Evolutionary conservation across 2,888 invertebrate species (phyloP).

Genomic region (Tenthredo scrophulariae): DNA sequence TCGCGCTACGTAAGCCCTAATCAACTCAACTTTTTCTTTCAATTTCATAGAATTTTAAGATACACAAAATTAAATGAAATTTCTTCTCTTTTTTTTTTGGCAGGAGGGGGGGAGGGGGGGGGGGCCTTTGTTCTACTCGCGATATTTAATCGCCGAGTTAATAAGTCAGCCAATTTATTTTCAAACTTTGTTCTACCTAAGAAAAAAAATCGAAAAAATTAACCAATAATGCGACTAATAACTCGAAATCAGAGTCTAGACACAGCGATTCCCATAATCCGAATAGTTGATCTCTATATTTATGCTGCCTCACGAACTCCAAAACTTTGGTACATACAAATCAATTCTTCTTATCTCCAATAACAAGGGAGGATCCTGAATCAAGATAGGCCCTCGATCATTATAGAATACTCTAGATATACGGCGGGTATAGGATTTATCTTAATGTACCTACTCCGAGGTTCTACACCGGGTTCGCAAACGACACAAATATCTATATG

Average conservation of each 20-base stretch:
- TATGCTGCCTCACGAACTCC: slow-evolving; percentile 28
- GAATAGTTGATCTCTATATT: neutral
- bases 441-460: neutral
- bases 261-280: neutral
- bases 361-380: slow-evolving; percentile 38
- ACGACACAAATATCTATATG: neutral
- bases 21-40: neutral
- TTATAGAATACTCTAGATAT: slow-evolving; percentile 13
- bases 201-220: neutral
- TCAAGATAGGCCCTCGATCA: slow-evolving; percentile 38
- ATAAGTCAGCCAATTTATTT: too few relatives aligned
- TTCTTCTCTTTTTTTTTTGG: neutral
- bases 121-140: too few relatives aligned
- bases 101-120: too few relatives aligned
- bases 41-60: neutral
- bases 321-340: neutral
- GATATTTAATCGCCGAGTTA: too few relatives aligned
- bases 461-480: neutral
- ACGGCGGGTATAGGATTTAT: slow-evolving; percentile 12
- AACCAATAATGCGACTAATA: neutral
- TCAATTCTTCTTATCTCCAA: slow-evolving; percentile 48
- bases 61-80: neutral
- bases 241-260: neutral
- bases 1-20: neutral
- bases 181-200: neutral